Evolutionary conservation across 2,797 vertebrate genomes (phyloP).

Genomic region (Prionace glauca): DNA sequence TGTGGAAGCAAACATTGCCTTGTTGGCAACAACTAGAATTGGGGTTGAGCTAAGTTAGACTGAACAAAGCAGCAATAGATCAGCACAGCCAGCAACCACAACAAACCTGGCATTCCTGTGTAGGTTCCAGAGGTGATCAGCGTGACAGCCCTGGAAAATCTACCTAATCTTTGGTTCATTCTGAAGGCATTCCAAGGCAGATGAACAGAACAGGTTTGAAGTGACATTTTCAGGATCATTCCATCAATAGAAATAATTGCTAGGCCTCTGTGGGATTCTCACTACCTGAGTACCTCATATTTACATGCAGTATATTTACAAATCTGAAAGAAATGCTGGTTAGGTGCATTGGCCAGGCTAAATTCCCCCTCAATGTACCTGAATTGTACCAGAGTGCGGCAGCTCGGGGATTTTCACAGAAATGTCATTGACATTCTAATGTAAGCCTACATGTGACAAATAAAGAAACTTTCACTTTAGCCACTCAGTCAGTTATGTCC

Average conservation of each 20-base stretch:
- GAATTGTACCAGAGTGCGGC: too few species aligned
- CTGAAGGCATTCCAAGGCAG: neutral
- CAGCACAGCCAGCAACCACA: neutral
- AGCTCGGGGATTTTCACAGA: too few species aligned
- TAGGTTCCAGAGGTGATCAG: neutral
- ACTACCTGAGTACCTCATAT: conserved; percentile 12
- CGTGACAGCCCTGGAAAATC: neutral
- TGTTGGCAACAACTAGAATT: neutral
- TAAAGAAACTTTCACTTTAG: too few species aligned
- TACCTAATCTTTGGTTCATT: neutral
- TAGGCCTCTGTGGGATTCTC: neutral
- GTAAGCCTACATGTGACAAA: too few species aligned
- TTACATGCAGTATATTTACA: neutral
- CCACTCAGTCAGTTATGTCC: too few species aligned
- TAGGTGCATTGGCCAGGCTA: too few species aligned
- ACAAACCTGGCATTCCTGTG: neutral
- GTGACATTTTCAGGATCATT: neutral
- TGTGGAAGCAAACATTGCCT: neutral
- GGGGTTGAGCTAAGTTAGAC: neutral
- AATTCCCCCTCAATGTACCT: too few species aligned
- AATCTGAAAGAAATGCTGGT: too few species aligned
- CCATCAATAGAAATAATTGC: neutral
- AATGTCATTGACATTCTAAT: too few species aligned
- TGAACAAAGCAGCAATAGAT: neutral
- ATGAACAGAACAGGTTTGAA: neutral